Conservation (phyloP, 2,797 vertebrate genomes). For the Thunnus albacares region DNA sequence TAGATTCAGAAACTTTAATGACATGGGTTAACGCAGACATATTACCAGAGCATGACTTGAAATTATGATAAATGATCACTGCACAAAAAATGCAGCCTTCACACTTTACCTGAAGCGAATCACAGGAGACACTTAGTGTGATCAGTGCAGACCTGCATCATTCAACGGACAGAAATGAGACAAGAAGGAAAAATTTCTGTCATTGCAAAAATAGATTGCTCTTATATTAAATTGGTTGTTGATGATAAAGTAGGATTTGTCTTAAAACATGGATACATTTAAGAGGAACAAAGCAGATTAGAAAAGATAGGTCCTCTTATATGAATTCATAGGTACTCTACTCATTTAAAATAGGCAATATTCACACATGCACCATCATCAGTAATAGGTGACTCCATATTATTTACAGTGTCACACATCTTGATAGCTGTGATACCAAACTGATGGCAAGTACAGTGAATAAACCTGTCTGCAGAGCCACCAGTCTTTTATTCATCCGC, state of each 20-base stretch:
- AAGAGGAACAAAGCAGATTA: neutral
- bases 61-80: neutral
- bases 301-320: neutral
- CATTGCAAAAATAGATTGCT: neutral
- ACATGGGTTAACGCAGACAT: neutral
- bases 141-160: too few species aligned
- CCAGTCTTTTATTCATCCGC: too few species aligned
- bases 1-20: neutral
- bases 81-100: neutral
- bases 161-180: too few species aligned
- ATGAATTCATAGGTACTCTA: neutral
- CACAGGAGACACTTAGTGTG: too few species aligned
- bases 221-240: neutral
- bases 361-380: too few species aligned
- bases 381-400: too few species aligned
- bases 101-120: neutral
- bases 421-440: neutral
- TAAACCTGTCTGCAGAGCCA: neutral
- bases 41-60: neutral
- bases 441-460: neutral
- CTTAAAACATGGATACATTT: too few species aligned
- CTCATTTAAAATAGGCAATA: too few species aligned
- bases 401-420: neutral
- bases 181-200: neutral
- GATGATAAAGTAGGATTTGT: neutral